Conservation (phyloP, 1,140 invertebrate species). For the Chelonus insularis region DNA sequence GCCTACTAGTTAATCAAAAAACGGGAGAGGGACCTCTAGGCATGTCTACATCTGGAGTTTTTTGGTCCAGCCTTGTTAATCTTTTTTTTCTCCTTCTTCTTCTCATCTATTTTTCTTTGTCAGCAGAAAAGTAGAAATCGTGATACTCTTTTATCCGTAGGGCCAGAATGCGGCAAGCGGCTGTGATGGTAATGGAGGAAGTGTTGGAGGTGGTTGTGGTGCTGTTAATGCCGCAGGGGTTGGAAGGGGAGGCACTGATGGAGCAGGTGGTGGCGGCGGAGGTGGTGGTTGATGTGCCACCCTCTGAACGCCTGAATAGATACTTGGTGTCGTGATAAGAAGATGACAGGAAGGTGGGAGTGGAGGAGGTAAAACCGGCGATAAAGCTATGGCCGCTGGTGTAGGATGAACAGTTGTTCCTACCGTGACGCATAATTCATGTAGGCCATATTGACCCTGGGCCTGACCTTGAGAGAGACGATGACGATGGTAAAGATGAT, state of each 20-base stretch:
- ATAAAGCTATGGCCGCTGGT: constrained; percentile 53
- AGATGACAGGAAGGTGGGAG: constrained; percentile 50
- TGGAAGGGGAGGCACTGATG: constrained; percentile 46
- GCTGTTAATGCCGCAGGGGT: constrained; percentile 27
- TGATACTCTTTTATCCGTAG: constrained; percentile 42
- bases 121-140: not conserved
- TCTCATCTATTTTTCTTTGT: constrained; percentile 3
- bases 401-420: constrained; percentile 48
- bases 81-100: constrained; percentile 9
- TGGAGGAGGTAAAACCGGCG: constrained; percentile 54
- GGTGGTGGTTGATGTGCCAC: constrained; percentile 35
- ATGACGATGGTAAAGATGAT: constrained; percentile 46
- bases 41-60: constrained; percentile 16
- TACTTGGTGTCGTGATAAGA: constrained; percentile 51
- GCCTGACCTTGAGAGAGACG: constrained; percentile 47
- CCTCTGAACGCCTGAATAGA: constrained; percentile 45
- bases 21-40: constrained; percentile 11
- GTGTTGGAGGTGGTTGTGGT: constrained; percentile 45
- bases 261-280: constrained; percentile 46
- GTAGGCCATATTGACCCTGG: constrained; percentile 41
- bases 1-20: constrained; percentile 17
- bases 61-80: constrained; percentile 29
- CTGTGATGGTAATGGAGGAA: constrained; percentile 41
- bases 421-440: constrained; percentile 51
- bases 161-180: constrained; percentile 57